Percentiles rank a stretch among this genome's conserved stretches.
Evolutionary conservation across 2,888 invertebrate genomes (phyloP).

Genomic region (Acheta domesticus): DNA sequence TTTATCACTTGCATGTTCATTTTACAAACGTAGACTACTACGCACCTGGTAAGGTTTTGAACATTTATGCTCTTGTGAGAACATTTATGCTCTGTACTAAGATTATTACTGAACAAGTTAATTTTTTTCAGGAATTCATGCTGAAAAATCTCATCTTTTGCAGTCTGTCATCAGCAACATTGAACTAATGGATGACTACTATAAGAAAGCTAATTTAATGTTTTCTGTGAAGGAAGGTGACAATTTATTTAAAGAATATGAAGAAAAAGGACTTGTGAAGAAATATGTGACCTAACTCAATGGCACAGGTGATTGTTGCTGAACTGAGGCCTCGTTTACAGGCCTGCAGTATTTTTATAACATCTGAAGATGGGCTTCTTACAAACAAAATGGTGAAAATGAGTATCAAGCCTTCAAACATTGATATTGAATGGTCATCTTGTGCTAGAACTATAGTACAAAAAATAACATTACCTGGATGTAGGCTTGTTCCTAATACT

Average conservation of each 20-base stretch:
- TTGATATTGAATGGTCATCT: slow-evolving; percentile 25
- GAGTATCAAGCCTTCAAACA: slow-evolving; percentile 31
- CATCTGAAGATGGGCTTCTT: slow-evolving; percentile 50
- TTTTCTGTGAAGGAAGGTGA: slow-evolving; percentile 77
- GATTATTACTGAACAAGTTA: not conserved
- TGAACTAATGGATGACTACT: slow-evolving; percentile 76
- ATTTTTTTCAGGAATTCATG: slow-evolving; percentile 61
- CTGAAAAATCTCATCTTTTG: slow-evolving; percentile 83
- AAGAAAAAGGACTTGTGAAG: slow-evolving; percentile 55
- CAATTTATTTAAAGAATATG: slow-evolving; percentile 63
- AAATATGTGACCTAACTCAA: slow-evolving; percentile 40
- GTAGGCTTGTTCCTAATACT: slow-evolving; percentile 43
- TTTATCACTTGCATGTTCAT: slow-evolving; percentile 94
- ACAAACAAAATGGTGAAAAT: slow-evolving; percentile 45
- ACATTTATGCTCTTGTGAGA: not conserved
- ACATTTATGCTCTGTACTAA: too few species aligned
- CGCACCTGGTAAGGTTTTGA: slow-evolving; percentile 57
- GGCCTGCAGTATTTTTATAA: slow-evolving; percentile 59
- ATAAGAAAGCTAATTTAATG: slow-evolving; percentile 74
- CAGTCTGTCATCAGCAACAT: slow-evolving; percentile 88
- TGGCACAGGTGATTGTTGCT: slow-evolving; percentile 37
- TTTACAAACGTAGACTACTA: slow-evolving; percentile 78
- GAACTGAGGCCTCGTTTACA: slow-evolving; percentile 59
- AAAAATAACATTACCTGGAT: slow-evolving; percentile 38
- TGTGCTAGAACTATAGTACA: slow-evolving; percentile 20